A percentile compares a stretch with the other conserved stretches of the same genome.
These are phyloP conservation scores for Eueremaeus valkanovi DNA, from an alignment of 2,888 invertebrate species.

Conservation along the genomic window DNA sequence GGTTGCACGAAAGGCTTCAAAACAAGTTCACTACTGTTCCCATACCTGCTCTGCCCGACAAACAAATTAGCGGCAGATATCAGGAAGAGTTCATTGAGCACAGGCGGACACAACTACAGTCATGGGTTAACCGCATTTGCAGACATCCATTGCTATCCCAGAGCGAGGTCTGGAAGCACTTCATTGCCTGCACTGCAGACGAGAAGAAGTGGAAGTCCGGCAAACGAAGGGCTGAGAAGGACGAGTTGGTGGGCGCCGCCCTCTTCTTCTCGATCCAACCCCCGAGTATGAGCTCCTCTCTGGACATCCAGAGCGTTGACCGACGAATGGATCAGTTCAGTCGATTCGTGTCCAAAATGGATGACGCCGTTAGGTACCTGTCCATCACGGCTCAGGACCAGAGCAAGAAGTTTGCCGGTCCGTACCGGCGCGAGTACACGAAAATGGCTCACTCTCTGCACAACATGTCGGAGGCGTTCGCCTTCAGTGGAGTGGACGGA, in stretches of 20 bases:
- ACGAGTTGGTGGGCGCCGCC: slow-evolving; percentile 80
- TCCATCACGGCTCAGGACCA: slow-evolving; percentile 76
- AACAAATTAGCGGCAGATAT: slow-evolving; percentile 93
- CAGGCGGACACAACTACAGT: slow-evolving; percentile 85
- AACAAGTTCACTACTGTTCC: slow-evolving; percentile 92
- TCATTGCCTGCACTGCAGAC: slow-evolving; percentile 87
- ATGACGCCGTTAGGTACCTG: slow-evolving; percentile 77
- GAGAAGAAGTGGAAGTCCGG: slow-evolving; percentile 92
- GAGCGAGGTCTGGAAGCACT: slow-evolving; percentile 92
- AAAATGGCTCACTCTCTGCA: slow-evolving; percentile 83
- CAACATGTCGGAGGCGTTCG: slow-evolving; percentile 75
- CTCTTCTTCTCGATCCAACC: slow-evolving; percentile 85
- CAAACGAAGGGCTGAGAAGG: slow-evolving; percentile 90
- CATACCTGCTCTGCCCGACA: slow-evolving; percentile 94
- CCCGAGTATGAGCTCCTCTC: slow-evolving; percentile 64
- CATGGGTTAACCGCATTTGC: slow-evolving; percentile 95
- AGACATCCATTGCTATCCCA: slow-evolving; percentile 89
- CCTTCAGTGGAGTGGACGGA: slow-evolving; percentile 63
- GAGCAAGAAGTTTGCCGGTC: slow-evolving; percentile 76
- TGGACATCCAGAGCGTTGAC: slow-evolving; percentile 55
- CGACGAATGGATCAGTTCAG: slow-evolving; percentile 48
- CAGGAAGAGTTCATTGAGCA: slow-evolving; percentile 96
- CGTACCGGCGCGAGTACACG: slow-evolving; percentile 83
- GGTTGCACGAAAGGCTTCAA: slow-evolving; percentile 88
- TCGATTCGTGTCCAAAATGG: slow-evolving; percentile 73